Base-by-base conservation (phyloP, 2,888 invertebrate species). In the Amblyteles armatorius region DNA sequence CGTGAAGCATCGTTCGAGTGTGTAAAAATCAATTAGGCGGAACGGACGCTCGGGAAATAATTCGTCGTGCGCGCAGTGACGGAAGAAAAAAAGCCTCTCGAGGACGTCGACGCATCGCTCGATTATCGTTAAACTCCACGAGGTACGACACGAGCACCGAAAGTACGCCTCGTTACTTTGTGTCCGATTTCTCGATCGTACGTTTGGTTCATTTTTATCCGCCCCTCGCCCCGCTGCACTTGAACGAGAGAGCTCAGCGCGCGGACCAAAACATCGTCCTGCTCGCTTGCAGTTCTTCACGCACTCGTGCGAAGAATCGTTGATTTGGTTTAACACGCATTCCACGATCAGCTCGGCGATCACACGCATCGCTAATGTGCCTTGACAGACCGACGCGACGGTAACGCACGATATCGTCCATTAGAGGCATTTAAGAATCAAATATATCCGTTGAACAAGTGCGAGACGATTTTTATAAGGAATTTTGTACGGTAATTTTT, bases 1-100 rank as follows among this genome's bases (percentile, higher is more conserved):
- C 22, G 63, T n/a, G 63, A 72, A 71, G 55, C 71, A 55, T 73
- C 57, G 26, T 69, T 83, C 63, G 33, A 63, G 73, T 79, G 65
- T 33, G 65, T 33, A 36, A 71, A 83, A 80, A 44, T 74, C 9
- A 29, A 16, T 40, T 60, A 48, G 29, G 1, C 19, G 2, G n/a
- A 57, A 57, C 22, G 3, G 2, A 57, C 22, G 13, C 9, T 57
- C 22, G 13, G 57, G 11, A 4, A 48, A 16, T 29, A 22, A 50
- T 33, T 16, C 29, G 48, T 22, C 44, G 33, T 52, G 44, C 57
- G 11, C 16, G 29, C 29, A 16, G 29, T 29, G 33, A 63, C 16
- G 16, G n/a, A n/a, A 33, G 63, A 11, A 26, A 63, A 63, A 29
- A 7, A 40, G 11, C 7, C 63, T 16, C 7, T 5, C 16, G 36